phyloP scores from a whole-genome alignment of 2,797 vertebrate genomes.

The Tragopan temminckii region DNA sequence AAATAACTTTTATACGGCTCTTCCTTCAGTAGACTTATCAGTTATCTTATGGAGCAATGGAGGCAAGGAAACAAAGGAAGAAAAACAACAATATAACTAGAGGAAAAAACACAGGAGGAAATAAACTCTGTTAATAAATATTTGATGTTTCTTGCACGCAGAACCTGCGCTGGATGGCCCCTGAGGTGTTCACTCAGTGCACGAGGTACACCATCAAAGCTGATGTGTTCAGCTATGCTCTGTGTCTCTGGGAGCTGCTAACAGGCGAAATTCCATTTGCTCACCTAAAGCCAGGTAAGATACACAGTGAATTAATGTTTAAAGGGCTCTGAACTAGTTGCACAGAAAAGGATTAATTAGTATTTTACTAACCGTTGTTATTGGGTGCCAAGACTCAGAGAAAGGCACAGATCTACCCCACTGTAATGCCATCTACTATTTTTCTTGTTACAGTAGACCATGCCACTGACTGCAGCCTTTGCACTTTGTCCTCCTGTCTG shows the following conservation, averaged over 20 bases:
- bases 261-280: slow-evolving; percentile 96
- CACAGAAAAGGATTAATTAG: not conserved
- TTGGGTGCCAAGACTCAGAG: not conserved
- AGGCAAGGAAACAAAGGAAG: not conserved
- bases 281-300: slow-evolving; percentile 94
- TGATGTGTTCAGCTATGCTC: slow-evolving; percentile 95
- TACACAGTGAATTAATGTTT: not conserved
- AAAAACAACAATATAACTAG: not conserved
- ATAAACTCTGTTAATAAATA: not conserved
- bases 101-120: not conserved
- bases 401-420: not conserved
- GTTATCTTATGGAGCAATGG: not conserved
- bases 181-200: slow-evolving; percentile 95
- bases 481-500: not conserved
- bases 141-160: slow-evolving; percentile 35
- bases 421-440: not conserved
- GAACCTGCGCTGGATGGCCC: slow-evolving; percentile 98
- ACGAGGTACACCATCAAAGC: slow-evolving; percentile 96
- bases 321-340: not conserved
- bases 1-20: not conserved
- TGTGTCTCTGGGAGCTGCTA: slow-evolving; percentile 96
- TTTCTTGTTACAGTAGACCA: not conserved
- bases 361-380: not conserved
- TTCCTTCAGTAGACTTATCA: not conserved
- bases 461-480: accelerated